Base-by-base conservation (phyloP, 1,140 invertebrate species). In the Bombus impatiens region DNA sequence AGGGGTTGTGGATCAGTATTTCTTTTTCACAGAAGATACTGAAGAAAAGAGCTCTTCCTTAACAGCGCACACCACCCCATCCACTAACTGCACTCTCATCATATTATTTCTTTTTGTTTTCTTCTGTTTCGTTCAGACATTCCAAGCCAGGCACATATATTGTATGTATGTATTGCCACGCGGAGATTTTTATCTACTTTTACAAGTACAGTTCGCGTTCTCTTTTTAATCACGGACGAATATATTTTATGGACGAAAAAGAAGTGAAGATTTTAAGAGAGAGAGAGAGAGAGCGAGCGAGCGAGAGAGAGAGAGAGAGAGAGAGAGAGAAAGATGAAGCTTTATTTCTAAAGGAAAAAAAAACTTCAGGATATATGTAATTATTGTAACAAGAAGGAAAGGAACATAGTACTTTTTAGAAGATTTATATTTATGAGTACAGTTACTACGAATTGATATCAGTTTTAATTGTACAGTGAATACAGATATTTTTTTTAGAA, bases 401-500 rank as follows among this genome's bases (percentile, higher is more conserved):
- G 85, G 74, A 89, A 89, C 77, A 92, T 89, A 92, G 91, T 88
- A 89, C 89, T 90, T 91, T 94, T 93, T 93, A 92, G 91, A 92
- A 68, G 86, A 90, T 94, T 85, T 94, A 90, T 93, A 93, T 93
- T 94, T 92, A 92, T 91, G 89, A 93, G 92, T 93, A 92, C 88
- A 90, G 83, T 93, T 91, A 91, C 87, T 92, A 91, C 91, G 89
- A 92, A 93, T 94, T 91, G 84, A 92, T 91, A 93, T 93, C 91
- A 89, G 91, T 94, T 94, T 94, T 92, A 91, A 94, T 94, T 94
- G 93, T 94, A 94, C 93, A 94, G 93, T 91, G 83, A 92, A 93
- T 91, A 86, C 91, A 91, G 84, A 93, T 92, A 92, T 93, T 94
- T 94, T 94, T 92, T 94, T 95, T 94, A 94, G 93, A 94, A 94